phyloP scores from a whole-genome alignment of 2,113 vertebrate genomes.

The Catharus fuscescens region DNA sequence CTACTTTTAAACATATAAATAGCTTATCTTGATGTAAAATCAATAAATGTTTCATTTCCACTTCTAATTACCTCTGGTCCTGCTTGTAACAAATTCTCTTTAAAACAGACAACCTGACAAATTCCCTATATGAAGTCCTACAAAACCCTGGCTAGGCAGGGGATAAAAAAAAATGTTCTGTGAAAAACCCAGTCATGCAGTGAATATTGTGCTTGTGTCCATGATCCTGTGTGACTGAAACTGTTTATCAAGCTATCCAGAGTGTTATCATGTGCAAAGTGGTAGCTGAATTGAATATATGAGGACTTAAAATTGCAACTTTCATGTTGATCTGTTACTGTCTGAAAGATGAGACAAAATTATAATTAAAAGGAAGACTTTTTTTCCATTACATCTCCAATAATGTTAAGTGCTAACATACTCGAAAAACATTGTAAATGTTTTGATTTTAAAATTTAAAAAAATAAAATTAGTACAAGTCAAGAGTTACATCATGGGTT shows the following conservation, averaged over 20 bases:
- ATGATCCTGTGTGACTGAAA: not conserved
- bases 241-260: not conserved
- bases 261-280: not conserved
- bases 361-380: not conserved
- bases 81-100: constrained; percentile 9
- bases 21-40: constrained; percentile 27
- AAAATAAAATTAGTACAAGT: not conserved
- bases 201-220: not conserved
- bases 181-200: not conserved
- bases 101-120: not conserved
- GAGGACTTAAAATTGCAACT: not conserved
- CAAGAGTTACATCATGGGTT: not conserved
- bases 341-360: not conserved
- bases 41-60: constrained; percentile 54
- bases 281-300: not conserved
- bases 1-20: constrained; percentile 17
- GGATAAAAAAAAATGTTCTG: not conserved
- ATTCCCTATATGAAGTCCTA: not conserved
- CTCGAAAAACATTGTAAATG: not conserved
- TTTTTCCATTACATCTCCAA: not conserved
- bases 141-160: not conserved
- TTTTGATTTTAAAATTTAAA: not conserved
- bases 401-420: not conserved
- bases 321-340: not conserved
- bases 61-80: constrained; percentile 26